These are phyloP conservation scores for Clarias gariepinus DNA, from an alignment of 2,113 vertebrate genomes.

Conservation along the genomic window DNA sequence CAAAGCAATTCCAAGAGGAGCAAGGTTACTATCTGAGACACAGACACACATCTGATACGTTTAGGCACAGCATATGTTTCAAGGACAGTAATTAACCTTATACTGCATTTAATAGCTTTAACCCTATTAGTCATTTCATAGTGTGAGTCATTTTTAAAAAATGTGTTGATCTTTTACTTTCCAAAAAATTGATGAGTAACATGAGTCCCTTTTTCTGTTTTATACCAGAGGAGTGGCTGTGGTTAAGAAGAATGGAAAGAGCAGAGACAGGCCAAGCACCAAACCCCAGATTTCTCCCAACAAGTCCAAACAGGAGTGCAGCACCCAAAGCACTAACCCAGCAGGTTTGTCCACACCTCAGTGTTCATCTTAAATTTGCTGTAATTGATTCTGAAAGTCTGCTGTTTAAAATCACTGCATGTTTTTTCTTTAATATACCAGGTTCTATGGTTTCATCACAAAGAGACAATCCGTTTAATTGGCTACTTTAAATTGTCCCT, in stretches of 20 bases:
- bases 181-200: background rate
- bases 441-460: background rate
- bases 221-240: constrained; percentile 62
- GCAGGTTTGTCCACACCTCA: constrained; percentile 29
- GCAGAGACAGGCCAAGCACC: background rate
- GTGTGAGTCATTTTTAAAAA: background rate
- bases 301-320: constrained; percentile 51
- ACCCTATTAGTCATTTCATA: background rate
- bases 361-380: background rate
- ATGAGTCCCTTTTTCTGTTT: background rate
- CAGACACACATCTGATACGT: background rate
- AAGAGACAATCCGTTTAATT: background rate
- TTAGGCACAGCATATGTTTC: background rate
- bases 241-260: constrained; percentile 22
- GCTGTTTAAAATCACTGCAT: background rate
- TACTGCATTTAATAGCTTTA: too few species aligned
- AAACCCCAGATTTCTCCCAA: constrained; percentile 31
- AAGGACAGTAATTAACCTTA: background rate
- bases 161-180: background rate
- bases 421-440: background rate
- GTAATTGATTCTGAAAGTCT: background rate
- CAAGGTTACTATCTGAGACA: constrained; percentile 56
- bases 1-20: constrained; percentile 43
- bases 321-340: background rate
- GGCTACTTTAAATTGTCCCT: background rate